Evolutionary conservation across 2,797 vertebrate genomes (phyloP), one percentile per base, ranked within the genome.

Genomic region (Chaetophractus vellerosus): DNA sequence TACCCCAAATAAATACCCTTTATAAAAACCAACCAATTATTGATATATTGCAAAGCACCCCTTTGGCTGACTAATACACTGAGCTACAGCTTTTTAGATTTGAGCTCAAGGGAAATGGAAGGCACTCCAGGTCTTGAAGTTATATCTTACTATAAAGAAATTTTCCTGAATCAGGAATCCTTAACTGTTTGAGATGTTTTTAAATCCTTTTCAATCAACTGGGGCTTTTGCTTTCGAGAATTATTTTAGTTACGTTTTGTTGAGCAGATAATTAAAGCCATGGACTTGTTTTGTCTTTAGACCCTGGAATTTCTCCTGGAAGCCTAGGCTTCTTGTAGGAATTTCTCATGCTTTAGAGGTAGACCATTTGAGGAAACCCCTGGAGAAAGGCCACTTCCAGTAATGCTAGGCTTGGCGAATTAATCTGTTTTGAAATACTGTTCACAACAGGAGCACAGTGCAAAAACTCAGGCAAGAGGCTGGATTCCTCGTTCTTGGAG

Each of bases 181-280:
- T 84, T 71, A 64, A 74, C 41, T 48, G 31, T 45, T 84, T 71
- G 64, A 87, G 55, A 82, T 57, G 52, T 61, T 76, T 68, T 74
- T 33, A 93, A 84, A 74, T 84, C 52, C 55, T 80, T 91, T 93
- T 80, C 83, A 7, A 94, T 84, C 50, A 68, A 14, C 21, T 80
- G 84, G 88, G 72, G 33, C 9, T 59, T 84, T 84, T 74, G 52
- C 59, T 85, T 72, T 79, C n/a, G 38, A 93, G 63, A 83, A 19
- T 64, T 87, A 19, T 64, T 87, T 87, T 59, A 83, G 63, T 78
- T 90, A 63, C 63, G 38, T 31, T 61, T 75, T 76, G 68, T 52
- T 33, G 33, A 93, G 66, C 36, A 80, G 52, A 59, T 55, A 55
- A 55, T 81, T 85, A 81, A 85, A 82, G 48, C 31, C 69, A n/a